phyloP scores from a whole-genome alignment of 2,888 invertebrate species.

The Bursaphelenchus okinawaensis region DNA sequence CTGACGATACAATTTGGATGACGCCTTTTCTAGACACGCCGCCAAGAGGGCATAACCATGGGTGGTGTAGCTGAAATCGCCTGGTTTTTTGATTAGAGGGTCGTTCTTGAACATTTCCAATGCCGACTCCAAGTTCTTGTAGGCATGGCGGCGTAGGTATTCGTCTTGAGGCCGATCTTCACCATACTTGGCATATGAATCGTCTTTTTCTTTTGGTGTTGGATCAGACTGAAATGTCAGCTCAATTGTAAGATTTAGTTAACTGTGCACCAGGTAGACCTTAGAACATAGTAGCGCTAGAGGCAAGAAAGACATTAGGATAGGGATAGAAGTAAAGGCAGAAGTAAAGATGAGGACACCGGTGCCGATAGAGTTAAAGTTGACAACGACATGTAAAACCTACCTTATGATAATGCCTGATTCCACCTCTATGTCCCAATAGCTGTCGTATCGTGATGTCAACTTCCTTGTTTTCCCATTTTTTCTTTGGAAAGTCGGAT shows the following conservation, averaged over 20 bases:
- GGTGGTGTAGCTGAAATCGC: slow-evolving; percentile 62
- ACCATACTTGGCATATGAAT: slow-evolving; percentile 12
- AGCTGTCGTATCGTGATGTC: slow-evolving; percentile 63
- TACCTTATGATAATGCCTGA: slow-evolving; percentile 62
- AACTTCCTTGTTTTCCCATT: slow-evolving; percentile 61
- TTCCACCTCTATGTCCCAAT: slow-evolving; percentile 63
- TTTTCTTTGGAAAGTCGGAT: slow-evolving; percentile 63
- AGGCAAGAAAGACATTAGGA: too few species aligned
- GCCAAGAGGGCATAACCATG: slow-evolving; percentile 65
- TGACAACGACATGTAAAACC: too few species aligned
- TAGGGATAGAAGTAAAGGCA: too few species aligned
- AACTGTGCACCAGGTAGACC: too few species aligned
- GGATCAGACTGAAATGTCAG: too few species aligned
- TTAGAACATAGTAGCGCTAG: too few species aligned
- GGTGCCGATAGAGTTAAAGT: too few species aligned
- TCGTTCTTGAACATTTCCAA: slow-evolving; percentile 64
- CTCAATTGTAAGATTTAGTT: too few species aligned
- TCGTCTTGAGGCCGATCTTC: slow-evolving; percentile 51
- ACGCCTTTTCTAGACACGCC: slow-evolving; percentile 63
- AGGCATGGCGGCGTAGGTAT: slow-evolving; percentile 61
- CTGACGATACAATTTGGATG: slow-evolving; percentile 47
- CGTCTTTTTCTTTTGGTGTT: background rate
- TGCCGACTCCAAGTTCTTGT: slow-evolving; percentile 59
- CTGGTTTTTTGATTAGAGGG: slow-evolving; percentile 62
- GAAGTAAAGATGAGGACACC: too few species aligned